Evolutionary conservation across 2,888 invertebrate species (phyloP).

Genomic region (Patella pellucida): DNA sequence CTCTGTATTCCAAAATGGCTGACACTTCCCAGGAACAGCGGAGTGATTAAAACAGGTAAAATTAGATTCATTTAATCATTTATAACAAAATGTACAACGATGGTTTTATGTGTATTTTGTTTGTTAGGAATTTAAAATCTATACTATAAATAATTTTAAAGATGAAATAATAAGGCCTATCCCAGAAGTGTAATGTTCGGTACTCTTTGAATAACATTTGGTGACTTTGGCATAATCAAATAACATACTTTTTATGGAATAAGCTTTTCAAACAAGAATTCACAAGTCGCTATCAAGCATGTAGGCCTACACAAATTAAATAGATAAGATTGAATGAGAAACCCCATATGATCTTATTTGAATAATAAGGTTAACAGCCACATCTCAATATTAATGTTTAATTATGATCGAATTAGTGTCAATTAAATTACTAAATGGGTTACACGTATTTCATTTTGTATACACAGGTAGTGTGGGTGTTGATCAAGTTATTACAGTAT

Average conservation of each 20-base stretch:
- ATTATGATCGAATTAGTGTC: no score
- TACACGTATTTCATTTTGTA: not conserved
- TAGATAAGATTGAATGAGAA: no score
- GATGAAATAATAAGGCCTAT: not conserved
- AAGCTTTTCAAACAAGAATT: no score
- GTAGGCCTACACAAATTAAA: no score
- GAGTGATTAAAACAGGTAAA: conserved; percentile 53
- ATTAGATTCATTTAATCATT: not conserved
- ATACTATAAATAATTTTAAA: no score
- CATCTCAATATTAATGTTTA: no score
- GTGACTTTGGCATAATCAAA: not conserved
- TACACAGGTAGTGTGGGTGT: conserved; percentile 48
- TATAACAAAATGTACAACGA: no score
- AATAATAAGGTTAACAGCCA: no score
- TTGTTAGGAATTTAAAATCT: not conserved
- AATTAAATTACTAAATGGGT: no score
- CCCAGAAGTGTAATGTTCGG: not conserved
- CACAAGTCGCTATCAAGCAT: no score
- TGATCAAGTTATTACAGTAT: conserved; percentile 60
- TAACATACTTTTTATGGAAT: not conserved
- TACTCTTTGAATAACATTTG: not conserved
- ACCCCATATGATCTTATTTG: no score
- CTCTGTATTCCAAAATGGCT: conserved; percentile 73
- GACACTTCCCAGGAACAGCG: conserved; percentile 18
- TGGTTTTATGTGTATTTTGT: not conserved